Base-by-base conservation (phyloP, 2,888 invertebrate genomes). In the Leptura quadrifasciata region DNA sequence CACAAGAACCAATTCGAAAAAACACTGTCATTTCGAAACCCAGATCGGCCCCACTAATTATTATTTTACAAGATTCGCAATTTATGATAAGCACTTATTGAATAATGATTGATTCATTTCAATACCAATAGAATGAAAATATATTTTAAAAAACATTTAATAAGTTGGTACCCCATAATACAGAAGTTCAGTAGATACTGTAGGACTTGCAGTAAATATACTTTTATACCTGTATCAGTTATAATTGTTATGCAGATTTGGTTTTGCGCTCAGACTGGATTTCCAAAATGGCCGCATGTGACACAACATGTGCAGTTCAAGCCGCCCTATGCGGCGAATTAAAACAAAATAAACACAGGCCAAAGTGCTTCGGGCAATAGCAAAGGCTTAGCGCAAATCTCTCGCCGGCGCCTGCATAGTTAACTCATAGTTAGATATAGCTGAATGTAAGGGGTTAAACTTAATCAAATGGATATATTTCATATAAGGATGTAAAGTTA, bases 331-430 rank as follows among this genome's bases (percentile, higher is more conserved):
- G 77, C 75, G 72, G 79, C 47, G 79, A 79, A 83, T 83, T 83
- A 82, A 83, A 83, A 81, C 81, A 82, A 82, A 82, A 83, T 82
- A 83, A 83, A 83, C 83, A 83, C 64, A 75, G 72, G 75, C 72
- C 76, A 78, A 81, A 81, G 80, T 80, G 80, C 80, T 67, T 47
- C 35, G 68, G 78, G 82, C 76, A 69, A 68, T 73, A 67, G 77
- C 60, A 71, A 74, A 76, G 69, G 78, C 76, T 81, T 78, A 81
- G 76, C 67, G 72, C 72, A 80, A 80, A 81, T 80, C 80, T 76
- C 81, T 76, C 70, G 58, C 70, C 55, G 71, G 76, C 69, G 75
- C 68, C 65, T 72, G 78, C 78, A 80, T 79, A 80, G 79, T 82
- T 82, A 80, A 75, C 79, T 76, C 75, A 74, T 76, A 75, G 79